phyloP scores from a whole-genome alignment of 1,140 invertebrate species.

The Drepana arcuata region DNA sequence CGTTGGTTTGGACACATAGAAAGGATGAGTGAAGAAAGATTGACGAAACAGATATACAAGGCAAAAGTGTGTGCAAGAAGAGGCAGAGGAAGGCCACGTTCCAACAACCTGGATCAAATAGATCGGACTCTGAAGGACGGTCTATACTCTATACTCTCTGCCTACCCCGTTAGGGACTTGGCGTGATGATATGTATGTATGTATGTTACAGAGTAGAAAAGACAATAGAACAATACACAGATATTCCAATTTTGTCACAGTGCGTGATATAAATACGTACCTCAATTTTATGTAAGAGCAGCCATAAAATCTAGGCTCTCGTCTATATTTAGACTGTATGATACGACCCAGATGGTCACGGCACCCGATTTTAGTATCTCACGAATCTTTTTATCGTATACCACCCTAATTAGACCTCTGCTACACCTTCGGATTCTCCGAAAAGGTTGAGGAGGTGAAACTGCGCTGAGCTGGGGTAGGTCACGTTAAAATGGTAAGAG shows the following conservation, averaged over 20 bases:
- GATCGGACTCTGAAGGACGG: no score
- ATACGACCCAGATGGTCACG: constrained; percentile 65
- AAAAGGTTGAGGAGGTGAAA: constrained; percentile 23
- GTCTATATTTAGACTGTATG: constrained; percentile 62
- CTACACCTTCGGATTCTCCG: constrained; percentile 30
- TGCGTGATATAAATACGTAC: constrained; percentile 30
- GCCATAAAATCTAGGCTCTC: constrained; percentile 57
- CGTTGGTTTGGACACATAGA: no score
- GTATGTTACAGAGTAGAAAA: no score
- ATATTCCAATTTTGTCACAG: constrained; percentile 14
- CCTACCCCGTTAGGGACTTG: no score
- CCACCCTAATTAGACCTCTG: constrained; percentile 38
- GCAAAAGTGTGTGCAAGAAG: no score
- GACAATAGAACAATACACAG: constrained; percentile 14
- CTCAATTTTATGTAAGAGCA: constrained; percentile 40
- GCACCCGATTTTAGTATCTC: constrained; percentile 62
- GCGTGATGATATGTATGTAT: no score
- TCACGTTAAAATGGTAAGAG: constrained; percentile 35
- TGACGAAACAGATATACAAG: no score
- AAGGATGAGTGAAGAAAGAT: no score
- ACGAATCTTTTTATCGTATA: constrained; percentile 51
- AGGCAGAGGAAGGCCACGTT: no score
- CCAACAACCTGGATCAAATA: no score
- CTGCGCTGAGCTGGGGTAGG: constrained; percentile 25
- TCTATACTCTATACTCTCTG: no score